These are phyloP conservation scores for Pleuronectes platessa DNA, from an alignment of 2,113 vertebrate genomes.

Conservation along the genomic window DNA sequence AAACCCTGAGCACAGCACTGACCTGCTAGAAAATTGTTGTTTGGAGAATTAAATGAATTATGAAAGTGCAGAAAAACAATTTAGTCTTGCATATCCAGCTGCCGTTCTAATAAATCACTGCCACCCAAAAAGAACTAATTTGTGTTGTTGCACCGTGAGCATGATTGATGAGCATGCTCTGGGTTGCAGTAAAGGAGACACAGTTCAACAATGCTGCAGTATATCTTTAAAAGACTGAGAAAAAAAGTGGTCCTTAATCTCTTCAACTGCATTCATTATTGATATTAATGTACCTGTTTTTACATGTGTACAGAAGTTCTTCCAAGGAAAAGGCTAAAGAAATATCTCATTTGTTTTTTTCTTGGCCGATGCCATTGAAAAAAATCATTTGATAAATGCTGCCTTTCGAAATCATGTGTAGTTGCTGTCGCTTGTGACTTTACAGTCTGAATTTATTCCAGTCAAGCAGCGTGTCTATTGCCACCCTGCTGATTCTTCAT, in stretches of 20 bases:
- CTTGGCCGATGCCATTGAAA: slow-evolving; percentile 22
- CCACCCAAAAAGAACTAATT: slow-evolving; percentile 77
- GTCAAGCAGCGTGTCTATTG: slow-evolving; percentile 39
- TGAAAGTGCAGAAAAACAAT: slow-evolving; percentile 79
- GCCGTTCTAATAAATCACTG: slow-evolving; percentile 77
- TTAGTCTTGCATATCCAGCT: slow-evolving; percentile 75
- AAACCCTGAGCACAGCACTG: slow-evolving; percentile 66
- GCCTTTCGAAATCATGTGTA: slow-evolving; percentile 43
- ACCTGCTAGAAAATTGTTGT: slow-evolving; percentile 70
- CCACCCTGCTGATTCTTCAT: slow-evolving; percentile 49
- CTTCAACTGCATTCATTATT: slow-evolving; percentile 57
- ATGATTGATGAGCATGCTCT: slow-evolving; percentile 76
- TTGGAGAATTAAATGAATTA: slow-evolving; percentile 78
- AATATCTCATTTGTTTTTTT: slow-evolving; percentile 34
- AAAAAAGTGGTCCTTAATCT: slow-evolving; percentile 53
- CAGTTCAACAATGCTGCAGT: slow-evolving; percentile 61
- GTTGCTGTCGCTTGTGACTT: slow-evolving; percentile 43
- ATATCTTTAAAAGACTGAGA: slow-evolving; percentile 48
- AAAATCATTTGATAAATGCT: slow-evolving; percentile 41
- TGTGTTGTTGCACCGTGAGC: slow-evolving; percentile 76
- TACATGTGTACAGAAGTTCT: slow-evolving; percentile 35
- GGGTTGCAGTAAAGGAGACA: slow-evolving; percentile 64
- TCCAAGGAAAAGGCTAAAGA: slow-evolving; percentile 26
- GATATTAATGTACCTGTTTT: slow-evolving; percentile 53
- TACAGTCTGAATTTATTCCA: slow-evolving; percentile 55